phyloP scores from a whole-genome alignment of 2,113 vertebrate species.

The Mesembrinibis cayennensis region DNA sequence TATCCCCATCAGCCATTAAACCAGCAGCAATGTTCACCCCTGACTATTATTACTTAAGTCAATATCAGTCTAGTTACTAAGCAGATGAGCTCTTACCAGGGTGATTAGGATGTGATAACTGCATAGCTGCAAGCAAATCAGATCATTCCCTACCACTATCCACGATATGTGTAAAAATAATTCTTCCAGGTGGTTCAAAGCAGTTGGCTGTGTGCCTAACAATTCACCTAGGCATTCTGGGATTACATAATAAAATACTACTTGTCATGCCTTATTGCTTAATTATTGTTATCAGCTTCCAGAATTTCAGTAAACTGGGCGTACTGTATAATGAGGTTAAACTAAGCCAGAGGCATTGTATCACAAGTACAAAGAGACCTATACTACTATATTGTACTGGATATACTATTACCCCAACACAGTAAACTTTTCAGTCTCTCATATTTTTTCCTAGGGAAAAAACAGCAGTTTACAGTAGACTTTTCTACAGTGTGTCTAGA shows the following conservation, averaged over 20 bases:
- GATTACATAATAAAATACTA: slow-evolving; percentile 21
- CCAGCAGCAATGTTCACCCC: neutral
- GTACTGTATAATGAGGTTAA: neutral
- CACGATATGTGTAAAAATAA: neutral
- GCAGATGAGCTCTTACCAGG: neutral
- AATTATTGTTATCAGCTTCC: slow-evolving; percentile 40
- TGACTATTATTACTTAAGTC: neutral
- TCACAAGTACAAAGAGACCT: neutral
- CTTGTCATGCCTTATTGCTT: slow-evolving; percentile 12
- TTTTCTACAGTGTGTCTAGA: neutral
- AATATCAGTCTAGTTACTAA: neutral
- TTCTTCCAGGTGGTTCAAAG: slow-evolving; percentile 40
- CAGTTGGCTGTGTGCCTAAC: slow-evolving; percentile 6
- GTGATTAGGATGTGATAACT: neutral
- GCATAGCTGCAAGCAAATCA: neutral
- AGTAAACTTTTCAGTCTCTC: neutral
- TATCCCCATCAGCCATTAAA: neutral
- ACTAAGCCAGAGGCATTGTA: neutral
- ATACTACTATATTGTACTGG: neutral
- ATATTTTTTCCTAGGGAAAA: neutral
- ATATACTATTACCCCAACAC: neutral
- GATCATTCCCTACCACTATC: neutral
- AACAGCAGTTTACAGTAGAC: neutral
- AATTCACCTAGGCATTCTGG: slow-evolving; percentile 9
- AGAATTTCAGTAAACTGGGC: slow-evolving; percentile 15